Conservation (phyloP, 2,113 vertebrate species). For the Chroicocephalus ridibundus region DNA sequence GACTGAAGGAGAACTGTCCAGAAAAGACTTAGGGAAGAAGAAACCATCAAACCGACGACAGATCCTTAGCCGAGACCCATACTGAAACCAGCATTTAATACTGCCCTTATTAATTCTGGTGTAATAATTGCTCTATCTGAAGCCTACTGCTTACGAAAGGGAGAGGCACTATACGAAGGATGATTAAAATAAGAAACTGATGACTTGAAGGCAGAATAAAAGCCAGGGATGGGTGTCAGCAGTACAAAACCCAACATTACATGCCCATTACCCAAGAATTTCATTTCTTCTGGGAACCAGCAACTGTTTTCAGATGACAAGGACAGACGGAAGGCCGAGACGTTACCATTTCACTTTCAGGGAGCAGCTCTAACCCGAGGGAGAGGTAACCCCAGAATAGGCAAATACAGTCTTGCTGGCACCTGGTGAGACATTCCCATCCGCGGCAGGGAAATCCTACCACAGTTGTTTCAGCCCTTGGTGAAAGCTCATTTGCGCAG, state of each 20-base stretch:
- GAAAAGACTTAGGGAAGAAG: neutral
- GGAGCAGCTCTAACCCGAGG: fast-evolving
- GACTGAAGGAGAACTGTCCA: neutral
- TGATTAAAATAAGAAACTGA: fast-evolving
- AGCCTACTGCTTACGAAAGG: neutral
- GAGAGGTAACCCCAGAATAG: neutral
- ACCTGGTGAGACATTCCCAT: neutral
- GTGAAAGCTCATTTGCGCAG: neutral
- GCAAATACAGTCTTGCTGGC: neutral
- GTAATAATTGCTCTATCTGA: neutral
- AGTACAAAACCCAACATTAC: neutral
- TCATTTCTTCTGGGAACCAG: neutral
- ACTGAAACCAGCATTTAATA: neutral
- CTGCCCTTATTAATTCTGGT: no score
- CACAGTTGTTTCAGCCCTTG: fast-evolving
- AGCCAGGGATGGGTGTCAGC: neutral
- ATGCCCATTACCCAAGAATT: neutral
- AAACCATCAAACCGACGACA: neutral
- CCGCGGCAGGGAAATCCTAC: fast-evolving
- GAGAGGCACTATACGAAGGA: neutral
- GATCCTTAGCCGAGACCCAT: neutral
- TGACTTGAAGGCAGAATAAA: neutral
- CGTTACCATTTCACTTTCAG: neutral
- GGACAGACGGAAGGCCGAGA: neutral
- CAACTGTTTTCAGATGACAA: neutral